phyloP scores from a whole-genome alignment of 2,797 vertebrate species.

The Eleutherodactylus coqui region DNA sequence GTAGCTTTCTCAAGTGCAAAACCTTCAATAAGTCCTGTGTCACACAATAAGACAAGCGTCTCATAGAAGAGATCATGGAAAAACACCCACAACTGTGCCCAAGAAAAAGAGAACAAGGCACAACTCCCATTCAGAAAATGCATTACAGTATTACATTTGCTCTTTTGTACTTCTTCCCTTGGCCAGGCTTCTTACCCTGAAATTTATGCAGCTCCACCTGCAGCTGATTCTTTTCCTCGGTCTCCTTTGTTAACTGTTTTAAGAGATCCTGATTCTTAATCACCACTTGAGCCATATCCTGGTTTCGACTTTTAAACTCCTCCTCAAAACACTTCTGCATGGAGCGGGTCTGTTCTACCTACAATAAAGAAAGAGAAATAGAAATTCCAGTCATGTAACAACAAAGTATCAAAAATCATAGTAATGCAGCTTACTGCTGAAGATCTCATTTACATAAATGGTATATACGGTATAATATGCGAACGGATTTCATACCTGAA shows the following conservation, averaged over 20 bases:
- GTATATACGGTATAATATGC: no score
- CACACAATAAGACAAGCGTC: conserved; percentile 30
- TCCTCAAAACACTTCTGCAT: conserved; percentile 81
- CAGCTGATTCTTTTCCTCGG: conserved; percentile 79
- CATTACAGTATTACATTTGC: background rate
- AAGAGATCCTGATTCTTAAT: conserved; percentile 83
- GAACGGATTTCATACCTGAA: conserved; percentile 77
- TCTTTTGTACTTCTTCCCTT: background rate
- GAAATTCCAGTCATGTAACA: background rate
- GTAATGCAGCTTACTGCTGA: no score
- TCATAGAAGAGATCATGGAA: background rate
- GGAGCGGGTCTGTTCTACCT: conserved; percentile 87
- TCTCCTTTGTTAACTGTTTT: conserved; percentile 83
- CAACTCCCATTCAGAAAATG: background rate
- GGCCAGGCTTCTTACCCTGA: conserved; percentile 79
- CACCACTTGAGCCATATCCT: conserved; percentile 79
- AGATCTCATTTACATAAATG: no score
- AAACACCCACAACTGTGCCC: no score
- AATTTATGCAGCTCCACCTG: conserved; percentile 88
- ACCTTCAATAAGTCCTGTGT: conserved; percentile 88
- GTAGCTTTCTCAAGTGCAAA: conserved; percentile 85
- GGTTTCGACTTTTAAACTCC: conserved; percentile 79
- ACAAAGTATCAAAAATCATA: background rate
- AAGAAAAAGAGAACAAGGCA: background rate
- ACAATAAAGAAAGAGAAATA: background rate